phyloP scores from a whole-genome alignment of 2,888 invertebrate species.

The Agriopis leucophaearia region DNA sequence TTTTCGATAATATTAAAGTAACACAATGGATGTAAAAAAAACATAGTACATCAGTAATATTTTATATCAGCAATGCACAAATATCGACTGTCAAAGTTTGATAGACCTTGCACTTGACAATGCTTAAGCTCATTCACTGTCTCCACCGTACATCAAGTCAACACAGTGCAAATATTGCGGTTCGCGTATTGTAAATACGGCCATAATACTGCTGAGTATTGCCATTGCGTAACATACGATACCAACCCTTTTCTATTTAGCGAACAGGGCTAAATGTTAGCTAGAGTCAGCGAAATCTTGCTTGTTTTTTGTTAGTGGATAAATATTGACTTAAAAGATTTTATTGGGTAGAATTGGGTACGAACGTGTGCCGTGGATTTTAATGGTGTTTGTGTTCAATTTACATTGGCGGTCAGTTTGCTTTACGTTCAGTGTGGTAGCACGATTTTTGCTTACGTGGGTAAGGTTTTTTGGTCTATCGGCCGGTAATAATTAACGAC shows the following conservation, averaged over 20 bases:
- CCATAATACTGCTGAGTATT: constrained; percentile 42
- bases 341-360: constrained; percentile 32
- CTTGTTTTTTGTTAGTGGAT: constrained; percentile 39
- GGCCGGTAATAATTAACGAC: background rate
- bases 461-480: background rate
- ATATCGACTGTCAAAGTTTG: no score
- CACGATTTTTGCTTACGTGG: constrained; percentile 8
- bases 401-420: constrained; percentile 17
- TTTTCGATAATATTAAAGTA: no score
- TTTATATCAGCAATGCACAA: no score
- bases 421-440: constrained; percentile 14
- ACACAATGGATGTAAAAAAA: no score
- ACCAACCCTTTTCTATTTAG: constrained; percentile 46
- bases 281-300: constrained; percentile 27
- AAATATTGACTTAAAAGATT: constrained; percentile 37
- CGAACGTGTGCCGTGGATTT: constrained; percentile 26
- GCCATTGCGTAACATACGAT: constrained; percentile 42
- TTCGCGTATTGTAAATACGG: constrained; percentile 44
- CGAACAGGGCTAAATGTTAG: constrained; percentile 43
- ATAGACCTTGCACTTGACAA: background rate
- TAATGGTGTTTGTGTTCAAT: constrained; percentile 30
- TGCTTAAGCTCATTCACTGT: constrained; percentile 11
- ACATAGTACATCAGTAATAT: no score
- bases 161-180: constrained; percentile 43
- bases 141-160: constrained; percentile 5